A percentile compares a stretch with the other conserved stretches of the same genome.
phyloP scores from a whole-genome alignment of 2,797 vertebrate species.

The Centropyge bicolor region DNA sequence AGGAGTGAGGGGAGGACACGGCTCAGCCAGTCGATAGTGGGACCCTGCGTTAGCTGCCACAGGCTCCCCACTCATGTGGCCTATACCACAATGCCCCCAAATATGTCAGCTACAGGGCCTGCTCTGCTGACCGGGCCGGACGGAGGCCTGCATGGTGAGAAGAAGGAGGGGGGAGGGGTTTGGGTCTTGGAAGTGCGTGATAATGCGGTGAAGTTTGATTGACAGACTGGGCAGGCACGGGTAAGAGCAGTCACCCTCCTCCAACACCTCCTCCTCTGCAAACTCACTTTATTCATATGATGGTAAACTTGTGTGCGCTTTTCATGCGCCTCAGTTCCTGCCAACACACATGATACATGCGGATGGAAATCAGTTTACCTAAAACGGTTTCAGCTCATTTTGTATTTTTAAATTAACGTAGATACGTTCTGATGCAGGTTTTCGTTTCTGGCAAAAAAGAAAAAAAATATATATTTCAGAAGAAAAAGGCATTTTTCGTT shows the following conservation, averaged over 20 bases:
- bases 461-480: background rate
- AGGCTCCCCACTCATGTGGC: conserved; percentile 7
- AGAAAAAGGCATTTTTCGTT: background rate
- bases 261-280: background rate
- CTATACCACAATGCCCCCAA: conserved; percentile 1
- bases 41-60: conserved; percentile 24
- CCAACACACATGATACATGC: background rate
- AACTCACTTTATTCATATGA: background rate
- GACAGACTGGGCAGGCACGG: conserved; percentile 17
- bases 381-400: background rate
- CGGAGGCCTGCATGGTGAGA: conserved; percentile 12
- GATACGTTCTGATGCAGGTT: background rate
- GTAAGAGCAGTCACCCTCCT: background rate
- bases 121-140: conserved; percentile 26
- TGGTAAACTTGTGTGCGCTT: background rate
- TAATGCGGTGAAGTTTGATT: conserved; percentile 41
- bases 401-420: background rate
- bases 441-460: background rate
- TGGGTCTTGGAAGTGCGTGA: conserved; percentile 42
- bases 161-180: background rate
- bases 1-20: background rate
- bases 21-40: conserved; percentile 36
- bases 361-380: background rate
- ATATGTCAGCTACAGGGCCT: conserved; percentile 22
- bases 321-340: background rate